phyloP scores from a whole-genome alignment of 2,113 vertebrate genomes.

The Triplophysa dalaica region DNA sequence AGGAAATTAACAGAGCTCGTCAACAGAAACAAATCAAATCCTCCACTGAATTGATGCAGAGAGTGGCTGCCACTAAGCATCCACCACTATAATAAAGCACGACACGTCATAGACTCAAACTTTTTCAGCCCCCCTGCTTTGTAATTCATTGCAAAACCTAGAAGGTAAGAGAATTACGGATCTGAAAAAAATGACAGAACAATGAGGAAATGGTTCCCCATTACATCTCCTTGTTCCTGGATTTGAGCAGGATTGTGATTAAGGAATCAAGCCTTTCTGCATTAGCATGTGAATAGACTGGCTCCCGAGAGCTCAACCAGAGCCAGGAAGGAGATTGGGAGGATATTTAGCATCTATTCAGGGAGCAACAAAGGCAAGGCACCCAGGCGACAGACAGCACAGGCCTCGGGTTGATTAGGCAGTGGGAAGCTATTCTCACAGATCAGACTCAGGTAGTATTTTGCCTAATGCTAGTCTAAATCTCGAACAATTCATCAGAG shows the following conservation, averaged over 20 bases:
- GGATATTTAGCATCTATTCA: slow-evolving; percentile 83
- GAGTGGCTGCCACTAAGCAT: slow-evolving; percentile 61
- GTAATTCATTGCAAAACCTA: slow-evolving; percentile 48
- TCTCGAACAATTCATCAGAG: slow-evolving; percentile 70
- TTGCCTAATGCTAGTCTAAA: slow-evolving; percentile 63
- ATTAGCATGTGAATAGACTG: slow-evolving; percentile 83
- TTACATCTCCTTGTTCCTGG: slow-evolving; percentile 71
- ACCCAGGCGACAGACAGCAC: slow-evolving; percentile 64
- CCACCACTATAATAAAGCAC: slow-evolving; percentile 72
- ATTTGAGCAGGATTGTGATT: slow-evolving; percentile 70
- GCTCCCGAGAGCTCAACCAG: slow-evolving; percentile 67
- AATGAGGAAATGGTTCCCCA: slow-evolving; percentile 67
- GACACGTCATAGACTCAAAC: slow-evolving; percentile 77
- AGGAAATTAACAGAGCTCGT: slow-evolving; percentile 81
- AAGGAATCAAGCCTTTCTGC: slow-evolving; percentile 65
- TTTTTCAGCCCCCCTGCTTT: slow-evolving; percentile 63
- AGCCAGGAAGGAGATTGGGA: slow-evolving; percentile 71
- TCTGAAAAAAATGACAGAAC: slow-evolving; percentile 56
- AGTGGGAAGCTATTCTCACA: slow-evolving; percentile 66
- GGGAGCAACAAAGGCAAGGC: slow-evolving; percentile 74
- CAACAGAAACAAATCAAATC: slow-evolving; percentile 84
- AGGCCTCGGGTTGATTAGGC: slow-evolving; percentile 59
- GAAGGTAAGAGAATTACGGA: slow-evolving; percentile 43
- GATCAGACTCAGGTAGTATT: slow-evolving; percentile 41
- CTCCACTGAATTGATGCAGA: slow-evolving; percentile 74